Conservation (phyloP, 2,888 invertebrate species). For the Keiferia lycopersicella region DNA sequence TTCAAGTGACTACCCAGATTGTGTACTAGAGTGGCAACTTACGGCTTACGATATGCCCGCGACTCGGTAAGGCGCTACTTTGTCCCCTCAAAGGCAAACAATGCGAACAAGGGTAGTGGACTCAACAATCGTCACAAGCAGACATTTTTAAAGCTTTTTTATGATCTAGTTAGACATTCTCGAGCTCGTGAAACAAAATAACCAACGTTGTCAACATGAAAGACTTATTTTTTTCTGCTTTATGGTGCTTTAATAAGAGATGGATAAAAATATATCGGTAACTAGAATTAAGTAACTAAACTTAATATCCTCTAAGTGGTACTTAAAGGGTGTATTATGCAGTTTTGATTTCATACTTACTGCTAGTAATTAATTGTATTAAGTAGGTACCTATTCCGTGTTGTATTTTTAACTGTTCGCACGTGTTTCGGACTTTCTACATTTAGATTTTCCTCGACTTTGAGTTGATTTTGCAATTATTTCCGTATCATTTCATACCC, state of each 20-base stretch:
- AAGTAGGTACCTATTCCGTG: too few relatives aligned
- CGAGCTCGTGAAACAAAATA: too few relatives aligned
- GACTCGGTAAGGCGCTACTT: neutral
- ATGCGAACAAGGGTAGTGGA: neutral
- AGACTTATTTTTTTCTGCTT: too few relatives aligned
- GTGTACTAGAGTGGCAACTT: neutral
- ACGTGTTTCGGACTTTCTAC: neutral
- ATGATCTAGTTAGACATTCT: too few relatives aligned
- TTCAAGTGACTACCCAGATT: neutral
- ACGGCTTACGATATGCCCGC: neutral
- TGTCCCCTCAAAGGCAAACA: neutral
- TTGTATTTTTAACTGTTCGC: neutral
- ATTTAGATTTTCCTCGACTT: neutral
- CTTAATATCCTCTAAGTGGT: too few relatives aligned
- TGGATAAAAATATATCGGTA: too few relatives aligned
- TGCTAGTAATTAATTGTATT: too few relatives aligned
- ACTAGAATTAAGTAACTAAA: too few relatives aligned
- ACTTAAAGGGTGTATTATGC: too few relatives aligned
- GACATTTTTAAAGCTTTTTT: neutral
- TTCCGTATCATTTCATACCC: neutral
- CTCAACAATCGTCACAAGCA: neutral
- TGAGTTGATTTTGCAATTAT: neutral
- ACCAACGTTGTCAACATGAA: too few relatives aligned
- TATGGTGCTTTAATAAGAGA: too few relatives aligned
- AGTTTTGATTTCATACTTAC: too few relatives aligned